Evolutionary conservation across 2,888 invertebrate genomes (phyloP).

Genomic region (Hydrotaea cyrtoneurina): DNA sequence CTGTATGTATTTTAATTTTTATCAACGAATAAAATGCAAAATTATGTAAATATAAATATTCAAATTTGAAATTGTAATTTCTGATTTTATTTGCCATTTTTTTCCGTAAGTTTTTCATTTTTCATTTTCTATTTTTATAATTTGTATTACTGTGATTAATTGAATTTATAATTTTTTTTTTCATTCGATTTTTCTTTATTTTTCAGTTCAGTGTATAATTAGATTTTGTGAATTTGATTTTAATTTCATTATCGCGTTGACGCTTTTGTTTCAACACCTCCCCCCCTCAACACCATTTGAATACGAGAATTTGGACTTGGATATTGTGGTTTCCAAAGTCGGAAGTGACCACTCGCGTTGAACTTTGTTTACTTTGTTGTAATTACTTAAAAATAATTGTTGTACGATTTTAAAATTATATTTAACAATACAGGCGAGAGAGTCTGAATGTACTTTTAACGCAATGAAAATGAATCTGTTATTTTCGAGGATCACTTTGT

Average conservation of each 20-base stretch:
- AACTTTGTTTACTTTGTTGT: not conserved
- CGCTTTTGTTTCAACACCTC: not conserved
- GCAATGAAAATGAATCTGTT: no score
- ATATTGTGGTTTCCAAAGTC: not conserved
- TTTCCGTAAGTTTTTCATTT: not conserved
- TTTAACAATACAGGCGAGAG: conserved; percentile 11
- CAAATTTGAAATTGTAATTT: conserved; percentile 1
- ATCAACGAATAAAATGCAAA: no score
- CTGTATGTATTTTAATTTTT: conserved; percentile 6
- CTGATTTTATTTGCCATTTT: not conserved
- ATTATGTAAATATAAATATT: conserved; percentile 1
- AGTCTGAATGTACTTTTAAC: no score
- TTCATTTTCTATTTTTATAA: not conserved
- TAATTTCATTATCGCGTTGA: conserved; percentile 40
- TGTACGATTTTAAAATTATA: not conserved
- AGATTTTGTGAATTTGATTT: conserved; percentile 42
- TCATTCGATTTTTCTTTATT: conserved; percentile 8
- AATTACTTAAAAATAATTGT: not conserved
- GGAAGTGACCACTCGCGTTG: not conserved
- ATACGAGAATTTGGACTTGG: not conserved
- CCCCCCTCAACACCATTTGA: no score
- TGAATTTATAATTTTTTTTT: not conserved
- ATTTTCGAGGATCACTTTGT: no score
- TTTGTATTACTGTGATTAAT: not conserved
- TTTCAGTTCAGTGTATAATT: conserved; percentile 52